Evolutionary conservation across 1,140 invertebrate genomes (phyloP), one percentile per base, ranked within the genome.

Genomic region (Augochlora pura): DNA sequence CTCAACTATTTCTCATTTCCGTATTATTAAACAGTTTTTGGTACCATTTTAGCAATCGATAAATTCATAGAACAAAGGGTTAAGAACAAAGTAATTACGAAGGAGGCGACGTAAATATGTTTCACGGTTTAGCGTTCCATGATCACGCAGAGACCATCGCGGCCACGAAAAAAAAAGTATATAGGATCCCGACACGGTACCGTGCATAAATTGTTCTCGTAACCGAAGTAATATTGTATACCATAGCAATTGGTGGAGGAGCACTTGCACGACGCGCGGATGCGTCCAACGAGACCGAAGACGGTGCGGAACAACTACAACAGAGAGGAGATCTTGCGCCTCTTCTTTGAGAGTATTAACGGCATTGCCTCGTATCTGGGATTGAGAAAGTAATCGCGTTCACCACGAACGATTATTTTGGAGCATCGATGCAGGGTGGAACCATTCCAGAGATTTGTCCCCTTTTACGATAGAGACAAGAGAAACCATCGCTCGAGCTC

Each of bases 291-390:
- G 74, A 78, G 74, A 69, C 66, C 78, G 57, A 67, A 69, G 57
- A 77, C 65, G 70, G 76, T 65, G 80, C 79, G 39, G 75, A 74
- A 78, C 62, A 60, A 78, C 74, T 84, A 88, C 77, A 62, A 80
- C 74, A 79, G 75, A 27, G 25, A 82, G 32, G 69, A 80, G 64
- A 78, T 74, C 69, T 85, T 81, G 60, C 82, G 77, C 77, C 84
- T 86, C 80, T 88, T 88, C 82, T 83, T 80, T 82, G 83, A 88
- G 54, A 88, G 77, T 81, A 77, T 88, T 86, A 85, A 85, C 23
- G 87, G 83, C 77, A 80, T 88, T 70, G 80, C 86, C 71, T 77
- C 87, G 39, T 89, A 84, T 84, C 82, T 89, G 77, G 88, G 80
- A 60, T 73, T 86, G 68, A 70, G 80, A 82, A 86, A 88, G 52